phyloP scores from a whole-genome alignment of 2,797 vertebrate genomes.

The Cygnus olor region DNA sequence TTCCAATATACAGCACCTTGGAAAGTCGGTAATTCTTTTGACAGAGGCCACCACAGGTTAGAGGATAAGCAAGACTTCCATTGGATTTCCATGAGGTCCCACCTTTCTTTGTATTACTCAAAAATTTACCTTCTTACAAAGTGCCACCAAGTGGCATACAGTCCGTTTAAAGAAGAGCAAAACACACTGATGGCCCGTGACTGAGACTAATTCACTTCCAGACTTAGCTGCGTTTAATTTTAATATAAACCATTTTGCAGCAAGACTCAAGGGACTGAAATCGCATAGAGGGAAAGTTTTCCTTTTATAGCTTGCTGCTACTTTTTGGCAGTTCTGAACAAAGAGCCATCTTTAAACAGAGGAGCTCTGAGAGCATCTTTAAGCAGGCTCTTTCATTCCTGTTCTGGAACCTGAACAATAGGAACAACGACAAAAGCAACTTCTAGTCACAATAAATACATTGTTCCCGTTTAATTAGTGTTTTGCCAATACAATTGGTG shows the following conservation, averaged over 20 bases:
- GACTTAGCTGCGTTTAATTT: neutral
- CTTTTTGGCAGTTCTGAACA: neutral
- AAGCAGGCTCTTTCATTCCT: neutral
- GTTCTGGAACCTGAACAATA: neutral
- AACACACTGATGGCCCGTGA: neutral
- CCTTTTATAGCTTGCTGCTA: neutral
- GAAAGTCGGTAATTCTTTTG: neutral
- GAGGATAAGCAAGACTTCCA: neutral
- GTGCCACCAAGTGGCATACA: neutral
- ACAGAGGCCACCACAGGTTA: neutral
- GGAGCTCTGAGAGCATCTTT: neutral
- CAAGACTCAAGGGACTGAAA: neutral
- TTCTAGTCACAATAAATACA: constrained; percentile 21
- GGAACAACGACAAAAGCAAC: neutral
- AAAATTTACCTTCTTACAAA: neutral
- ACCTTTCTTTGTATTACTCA: neutral
- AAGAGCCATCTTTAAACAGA: neutral
- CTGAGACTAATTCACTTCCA: neutral
- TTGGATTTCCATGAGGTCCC: neutral
- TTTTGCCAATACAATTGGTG: constrained; percentile 10
- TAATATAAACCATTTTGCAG: neutral
- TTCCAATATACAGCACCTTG: neutral
- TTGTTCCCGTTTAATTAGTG: constrained; percentile 34
- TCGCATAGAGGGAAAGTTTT: neutral
- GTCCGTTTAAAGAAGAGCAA: neutral